These are phyloP conservation scores for Tipula lateralis DNA, from an alignment of 2,888 invertebrate species.

Conservation along the genomic window DNA sequence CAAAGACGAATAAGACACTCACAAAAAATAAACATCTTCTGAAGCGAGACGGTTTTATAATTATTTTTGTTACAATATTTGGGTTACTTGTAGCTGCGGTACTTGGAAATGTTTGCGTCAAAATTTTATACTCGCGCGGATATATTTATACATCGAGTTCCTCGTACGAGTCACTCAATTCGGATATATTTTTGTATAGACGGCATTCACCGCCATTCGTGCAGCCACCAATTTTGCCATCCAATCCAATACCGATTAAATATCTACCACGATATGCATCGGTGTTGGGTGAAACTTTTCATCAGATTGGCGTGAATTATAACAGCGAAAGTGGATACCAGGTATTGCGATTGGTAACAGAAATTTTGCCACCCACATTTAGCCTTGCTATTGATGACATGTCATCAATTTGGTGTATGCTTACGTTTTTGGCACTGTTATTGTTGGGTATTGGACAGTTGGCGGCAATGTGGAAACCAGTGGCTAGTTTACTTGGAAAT, in stretches of 20 bases:
- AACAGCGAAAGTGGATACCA: conserved; percentile 67
- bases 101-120: conserved; percentile 76
- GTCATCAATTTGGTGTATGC: conserved; percentile 83
- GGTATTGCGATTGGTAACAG: conserved; percentile 77
- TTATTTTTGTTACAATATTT: conserved; percentile 66
- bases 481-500: conserved; percentile 70
- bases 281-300: conserved; percentile 44
- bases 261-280: conserved; percentile 46
- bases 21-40: conserved; percentile 41
- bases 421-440: conserved; percentile 79
- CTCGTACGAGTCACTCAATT: conserved; percentile 72
- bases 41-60: conserved; percentile 60
- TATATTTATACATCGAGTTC: conserved; percentile 76
- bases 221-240: conserved; percentile 53
- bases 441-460: conserved; percentile 84
- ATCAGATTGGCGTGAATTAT: conserved; percentile 32
- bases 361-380: conserved; percentile 81
- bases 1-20: conserved; percentile 41
- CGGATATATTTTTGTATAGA: conserved; percentile 66
- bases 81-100: conserved; percentile 71
- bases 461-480: conserved; percentile 86
- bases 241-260: conserved; percentile 51
- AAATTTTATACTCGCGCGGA: conserved; percentile 68
- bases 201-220: conserved; percentile 57
- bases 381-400: conserved; percentile 70